Evolutionary conservation across 2,888 invertebrate genomes (phyloP).

Genomic region (Drosophila prostipennis): DNA sequence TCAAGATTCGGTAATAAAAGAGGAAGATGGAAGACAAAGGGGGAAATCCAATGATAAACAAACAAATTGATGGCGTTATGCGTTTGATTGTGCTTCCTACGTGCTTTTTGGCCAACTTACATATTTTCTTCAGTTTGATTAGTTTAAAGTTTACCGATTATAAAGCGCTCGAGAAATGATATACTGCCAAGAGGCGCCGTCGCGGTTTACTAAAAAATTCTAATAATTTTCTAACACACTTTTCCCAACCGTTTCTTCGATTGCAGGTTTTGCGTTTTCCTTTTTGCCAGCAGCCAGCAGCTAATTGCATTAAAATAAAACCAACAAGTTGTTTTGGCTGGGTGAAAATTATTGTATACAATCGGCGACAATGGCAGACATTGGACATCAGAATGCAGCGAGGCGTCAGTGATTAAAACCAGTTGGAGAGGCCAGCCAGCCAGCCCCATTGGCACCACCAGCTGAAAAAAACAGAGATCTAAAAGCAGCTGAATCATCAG

Average conservation of each 20-base stretch:
- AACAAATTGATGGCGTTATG: slow-evolving; percentile 19
- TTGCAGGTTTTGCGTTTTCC: slow-evolving; percentile 75
- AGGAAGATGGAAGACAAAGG: slow-evolving; percentile 35
- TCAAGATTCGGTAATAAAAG: slow-evolving; percentile 61
- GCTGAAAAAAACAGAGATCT: slow-evolving; percentile 14
- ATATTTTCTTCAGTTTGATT: slow-evolving; percentile 8
- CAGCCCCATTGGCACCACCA: slow-evolving; percentile 66
- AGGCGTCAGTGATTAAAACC: slow-evolving; percentile 76
- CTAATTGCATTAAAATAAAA: slow-evolving; percentile 69
- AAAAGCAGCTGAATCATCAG: slow-evolving; percentile 61
- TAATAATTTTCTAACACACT: slow-evolving; percentile 44
- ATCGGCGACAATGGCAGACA: slow-evolving; percentile 74
- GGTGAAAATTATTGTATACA: slow-evolving; percentile 61
- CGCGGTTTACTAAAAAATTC: slow-evolving; percentile 17
- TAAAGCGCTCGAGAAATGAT: not conserved
- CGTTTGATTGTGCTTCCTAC: slow-evolving; percentile 13
- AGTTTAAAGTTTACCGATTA: not conserved
- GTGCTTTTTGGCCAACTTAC: slow-evolving; percentile 25
- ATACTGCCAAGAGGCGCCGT: not conserved
- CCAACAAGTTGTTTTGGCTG: slow-evolving; percentile 25
- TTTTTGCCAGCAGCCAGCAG: slow-evolving; percentile 62
- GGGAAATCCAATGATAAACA: slow-evolving; percentile 17
- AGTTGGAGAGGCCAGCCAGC: slow-evolving; percentile 62
- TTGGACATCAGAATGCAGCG: slow-evolving; percentile 68
- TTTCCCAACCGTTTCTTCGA: slow-evolving; percentile 28